These are phyloP conservation scores for Epirrhoe alternata DNA, from an alignment of 2,888 invertebrate genomes.

Conservation along the genomic window DNA sequence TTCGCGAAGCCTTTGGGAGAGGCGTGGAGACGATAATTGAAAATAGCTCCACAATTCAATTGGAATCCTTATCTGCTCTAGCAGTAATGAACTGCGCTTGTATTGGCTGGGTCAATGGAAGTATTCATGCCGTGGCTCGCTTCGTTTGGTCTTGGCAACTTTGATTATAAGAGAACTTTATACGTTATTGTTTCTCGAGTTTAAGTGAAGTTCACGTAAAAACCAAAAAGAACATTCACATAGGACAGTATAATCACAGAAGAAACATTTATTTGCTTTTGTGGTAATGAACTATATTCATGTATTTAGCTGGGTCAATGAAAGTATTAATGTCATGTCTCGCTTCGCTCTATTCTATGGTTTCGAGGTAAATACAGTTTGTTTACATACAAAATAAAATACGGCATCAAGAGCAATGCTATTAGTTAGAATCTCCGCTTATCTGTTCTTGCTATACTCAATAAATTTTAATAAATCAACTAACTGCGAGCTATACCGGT, in stretches of 20 bases:
- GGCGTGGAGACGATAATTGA: conserved; percentile 59
- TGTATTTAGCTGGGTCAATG: conserved; percentile 4
- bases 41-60: conserved; percentile 56
- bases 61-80: conserved; percentile 41
- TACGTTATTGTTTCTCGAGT: not conserved
- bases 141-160: not conserved
- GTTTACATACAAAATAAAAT: no score
- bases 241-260: no score
- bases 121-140: not conserved
- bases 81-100: conserved; percentile 33
- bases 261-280: no score
- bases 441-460: no score
- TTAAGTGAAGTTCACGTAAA: not conserved
- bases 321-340: not conserved
- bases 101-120: conserved; percentile 9
- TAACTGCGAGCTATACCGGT: no score
- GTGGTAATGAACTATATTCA: no score
- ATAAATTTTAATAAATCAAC: no score
- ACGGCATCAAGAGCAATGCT: no score
- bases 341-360: not conserved
- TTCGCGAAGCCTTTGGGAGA: conserved; percentile 27
- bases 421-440: no score
- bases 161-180: not conserved
- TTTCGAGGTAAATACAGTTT: no score
- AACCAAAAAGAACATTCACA: no score